These are phyloP conservation scores for Hyaena hyaena DNA, from an alignment of 2,113 vertebrate species.

Conservation along the genomic window DNA sequence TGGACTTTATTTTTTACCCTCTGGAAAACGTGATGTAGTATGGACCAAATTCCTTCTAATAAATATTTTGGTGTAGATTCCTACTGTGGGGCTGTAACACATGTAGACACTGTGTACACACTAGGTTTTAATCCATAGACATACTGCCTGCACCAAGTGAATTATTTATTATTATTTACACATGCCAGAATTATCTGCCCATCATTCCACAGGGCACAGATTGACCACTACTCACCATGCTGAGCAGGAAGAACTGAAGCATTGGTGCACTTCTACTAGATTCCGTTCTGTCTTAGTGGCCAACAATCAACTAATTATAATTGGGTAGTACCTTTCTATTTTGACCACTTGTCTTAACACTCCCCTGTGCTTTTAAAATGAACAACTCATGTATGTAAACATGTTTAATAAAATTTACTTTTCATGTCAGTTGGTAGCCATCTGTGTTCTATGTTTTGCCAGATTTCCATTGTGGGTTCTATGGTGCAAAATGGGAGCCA, in stretches of 20 bases:
- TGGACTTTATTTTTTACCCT: conserved; percentile 94
- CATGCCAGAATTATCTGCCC: conserved; percentile 90
- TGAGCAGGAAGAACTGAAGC: conserved; percentile 92
- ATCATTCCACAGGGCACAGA: conserved; percentile 85
- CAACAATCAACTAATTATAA: conserved; percentile 89
- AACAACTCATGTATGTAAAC: conserved; percentile 93
- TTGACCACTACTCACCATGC: conserved; percentile 87
- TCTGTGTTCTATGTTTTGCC: conserved; percentile 85
- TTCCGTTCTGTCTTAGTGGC: conserved; percentile 91
- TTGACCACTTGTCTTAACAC: conserved; percentile 92
- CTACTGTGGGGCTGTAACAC: conserved; percentile 92
- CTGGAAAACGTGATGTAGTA: conserved; percentile 94
- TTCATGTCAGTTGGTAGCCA: conserved; percentile 91
- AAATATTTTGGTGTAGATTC: conserved; percentile 94
- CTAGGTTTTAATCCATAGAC: conserved; percentile 91
- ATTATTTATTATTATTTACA: conserved; percentile 90
- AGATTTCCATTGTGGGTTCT: conserved; percentile 68
- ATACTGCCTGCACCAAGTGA: conserved; percentile 93
- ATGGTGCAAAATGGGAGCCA: conserved; percentile 60
- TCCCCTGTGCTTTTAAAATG: conserved; percentile 93
- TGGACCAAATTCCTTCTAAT: conserved; percentile 93
- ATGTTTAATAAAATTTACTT: conserved; percentile 95
- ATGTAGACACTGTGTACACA: conserved; percentile 93
- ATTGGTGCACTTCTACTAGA: conserved; percentile 91
- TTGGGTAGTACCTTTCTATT: conserved; percentile 91